Conservation (phyloP, 2,888 invertebrate species). For the Cephus pygmeus region DNA sequence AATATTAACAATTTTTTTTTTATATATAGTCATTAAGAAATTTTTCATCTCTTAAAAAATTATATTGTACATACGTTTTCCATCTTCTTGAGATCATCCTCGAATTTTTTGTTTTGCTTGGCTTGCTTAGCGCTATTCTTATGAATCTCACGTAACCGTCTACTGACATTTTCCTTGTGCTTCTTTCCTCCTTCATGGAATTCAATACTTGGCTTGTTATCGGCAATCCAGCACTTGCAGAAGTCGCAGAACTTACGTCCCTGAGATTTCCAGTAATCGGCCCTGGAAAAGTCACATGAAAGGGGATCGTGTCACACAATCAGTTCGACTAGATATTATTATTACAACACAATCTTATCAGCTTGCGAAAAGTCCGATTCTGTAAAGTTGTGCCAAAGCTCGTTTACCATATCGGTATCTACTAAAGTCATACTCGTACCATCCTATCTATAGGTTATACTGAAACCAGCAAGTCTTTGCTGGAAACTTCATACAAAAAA, state of each 20-base stretch:
- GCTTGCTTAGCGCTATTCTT: slow-evolving; percentile 85
- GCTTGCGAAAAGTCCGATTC: not conserved
- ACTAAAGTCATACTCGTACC: not conserved
- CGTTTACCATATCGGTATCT: not conserved
- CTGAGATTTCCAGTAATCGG: slow-evolving; percentile 97
- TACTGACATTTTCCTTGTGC: slow-evolving; percentile 92
- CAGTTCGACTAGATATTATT: not conserved
- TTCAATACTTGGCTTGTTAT: slow-evolving; percentile 94
- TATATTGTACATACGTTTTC: slow-evolving; percentile 71
- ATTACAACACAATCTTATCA: not conserved
- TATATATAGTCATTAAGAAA: not conserved
- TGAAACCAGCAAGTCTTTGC: not conserved
- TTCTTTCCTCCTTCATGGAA: slow-evolving; percentile 94
- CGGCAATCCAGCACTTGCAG: slow-evolving; percentile 98
- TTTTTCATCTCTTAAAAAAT: slow-evolving; percentile 7
- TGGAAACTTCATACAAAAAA: not conserved
- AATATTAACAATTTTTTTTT: slow-evolving; percentile 20
- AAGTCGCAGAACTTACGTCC: slow-evolving; percentile 96
- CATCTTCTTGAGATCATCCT: slow-evolving; percentile 86
- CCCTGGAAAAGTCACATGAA: slow-evolving; percentile 72
- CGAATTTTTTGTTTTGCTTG: slow-evolving; percentile 81
- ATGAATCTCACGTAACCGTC: slow-evolving; percentile 84
- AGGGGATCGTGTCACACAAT: not conserved
- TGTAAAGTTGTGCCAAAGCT: not conserved
- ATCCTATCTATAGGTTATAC: not conserved